phyloP scores from a whole-genome alignment of 2,888 invertebrate genomes.

The Polylopha cassiicola region DNA sequence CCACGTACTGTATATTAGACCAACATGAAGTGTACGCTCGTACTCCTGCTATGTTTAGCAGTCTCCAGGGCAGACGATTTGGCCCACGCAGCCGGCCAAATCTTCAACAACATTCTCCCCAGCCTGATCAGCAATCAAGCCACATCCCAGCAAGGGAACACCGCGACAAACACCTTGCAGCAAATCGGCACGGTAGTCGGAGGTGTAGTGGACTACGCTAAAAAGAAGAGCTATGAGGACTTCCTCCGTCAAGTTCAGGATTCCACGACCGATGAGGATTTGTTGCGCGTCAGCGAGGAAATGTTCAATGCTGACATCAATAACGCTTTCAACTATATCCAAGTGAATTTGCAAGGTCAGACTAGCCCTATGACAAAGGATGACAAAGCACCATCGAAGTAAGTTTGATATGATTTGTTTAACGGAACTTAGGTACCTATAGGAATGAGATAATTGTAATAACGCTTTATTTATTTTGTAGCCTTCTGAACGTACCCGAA shows the following conservation, averaged over 20 bases:
- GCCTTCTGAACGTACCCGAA: constrained; percentile 81
- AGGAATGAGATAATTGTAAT: too few species aligned
- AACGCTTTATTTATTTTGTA: constrained; percentile 57
- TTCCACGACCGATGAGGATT: constrained; percentile 80
- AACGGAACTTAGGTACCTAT: too few species aligned
- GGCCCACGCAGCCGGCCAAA: constrained; percentile 64
- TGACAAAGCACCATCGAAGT: constrained; percentile 87
- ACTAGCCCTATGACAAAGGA: constrained; percentile 81
- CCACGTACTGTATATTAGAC: constrained; percentile 45
- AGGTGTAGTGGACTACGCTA: constrained; percentile 68
- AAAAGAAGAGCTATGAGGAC: constrained; percentile 70
- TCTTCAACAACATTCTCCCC: constrained; percentile 66
- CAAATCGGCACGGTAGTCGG: constrained; percentile 70
- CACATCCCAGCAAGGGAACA: constrained; percentile 60
- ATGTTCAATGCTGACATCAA: constrained; percentile 84
- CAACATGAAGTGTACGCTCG: constrained; percentile 55
- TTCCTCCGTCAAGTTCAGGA: constrained; percentile 64
- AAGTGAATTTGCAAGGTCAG: constrained; percentile 84
- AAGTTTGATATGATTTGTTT: constrained; percentile 64
- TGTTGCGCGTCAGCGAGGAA: constrained; percentile 83
- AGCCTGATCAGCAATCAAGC: constrained; percentile 59
- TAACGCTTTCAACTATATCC: constrained; percentile 83
- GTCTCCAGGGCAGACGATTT: constrained; percentile 57
- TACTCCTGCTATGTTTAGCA: constrained; percentile 47
- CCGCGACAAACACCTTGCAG: constrained; percentile 58